Base-by-base conservation (phyloP, 2,113 vertebrate species). In the Macquaria ambigua region DNA sequence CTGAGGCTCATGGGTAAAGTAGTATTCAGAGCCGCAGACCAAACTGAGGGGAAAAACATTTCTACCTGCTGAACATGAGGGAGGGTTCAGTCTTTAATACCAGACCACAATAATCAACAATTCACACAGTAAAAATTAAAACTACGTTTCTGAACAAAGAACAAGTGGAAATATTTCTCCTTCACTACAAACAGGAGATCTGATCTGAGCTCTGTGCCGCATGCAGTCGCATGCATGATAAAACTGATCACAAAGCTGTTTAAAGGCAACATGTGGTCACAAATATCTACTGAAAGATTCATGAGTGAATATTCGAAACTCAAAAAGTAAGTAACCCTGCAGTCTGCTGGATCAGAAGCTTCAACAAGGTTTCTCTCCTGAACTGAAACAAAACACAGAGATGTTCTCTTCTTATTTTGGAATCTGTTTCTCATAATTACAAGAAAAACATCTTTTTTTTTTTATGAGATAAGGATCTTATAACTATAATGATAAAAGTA, bases 1-100 rank as follows among this genome's bases (percentile, higher is more conserved):
- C 62, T 10, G 16, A 52, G 68, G 61, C 48, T 84, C 68, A 79
- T 79, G 82, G 82, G 82, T 41, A 73, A 64, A 56, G 81, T 83
- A 72, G 81, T 61, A 10, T 48, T 58, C 14, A 46, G 28, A 62
- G 55, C 39, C n/a, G 6, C 34, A 20, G 53, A 74, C 0, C 63
- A 66, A 64, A 41, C 20, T n/a, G 39, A n/a, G 21, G 21, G 34
- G 18, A 23, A 28, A 59, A 31, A 58, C 43, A 11, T 43, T 11
- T 43, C 41, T 3, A 11, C 41, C 41, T 43, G 41, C 41, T 43
- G 41, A 43, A 10, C 41, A 9, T 11, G 41, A 1, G 3, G 41
- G 41, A 11, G 0, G 41, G 9, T 8, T 43, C 41, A 10, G 11
- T 43, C 43, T 43, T 43, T 43, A 43, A 12, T 2, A 41, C 8